Evolutionary conservation across 2,113 vertebrate species (phyloP).

Genomic region (Okapia johnstoni): DNA sequence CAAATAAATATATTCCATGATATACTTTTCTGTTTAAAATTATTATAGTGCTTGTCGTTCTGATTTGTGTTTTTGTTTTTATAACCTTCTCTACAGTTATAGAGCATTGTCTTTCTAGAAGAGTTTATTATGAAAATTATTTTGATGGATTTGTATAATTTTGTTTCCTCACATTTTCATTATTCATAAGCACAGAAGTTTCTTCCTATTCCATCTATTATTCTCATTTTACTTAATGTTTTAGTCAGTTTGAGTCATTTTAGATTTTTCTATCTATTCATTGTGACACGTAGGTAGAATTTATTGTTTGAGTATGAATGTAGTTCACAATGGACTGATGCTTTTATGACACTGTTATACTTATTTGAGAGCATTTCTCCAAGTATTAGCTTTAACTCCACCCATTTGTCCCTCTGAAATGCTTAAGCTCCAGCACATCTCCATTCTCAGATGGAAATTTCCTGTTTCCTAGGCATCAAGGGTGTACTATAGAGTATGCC

Average conservation of each 20-base stretch:
- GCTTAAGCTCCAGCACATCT: not conserved
- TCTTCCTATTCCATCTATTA: not conserved
- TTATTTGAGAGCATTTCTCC: not conserved
- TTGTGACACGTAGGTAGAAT: not conserved
- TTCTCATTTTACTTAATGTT: not conserved
- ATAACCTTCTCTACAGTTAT: not conserved
- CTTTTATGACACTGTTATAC: not conserved
- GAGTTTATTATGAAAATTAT: not conserved
- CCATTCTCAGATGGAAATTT: not conserved
- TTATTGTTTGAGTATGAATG: not conserved
- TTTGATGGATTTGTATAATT: not conserved
- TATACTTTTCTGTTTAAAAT: not conserved
- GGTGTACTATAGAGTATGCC: not conserved
- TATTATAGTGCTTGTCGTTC: not conserved
- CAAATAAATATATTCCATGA: not conserved
- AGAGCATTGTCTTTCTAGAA: not conserved
- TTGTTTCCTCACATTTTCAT: not conserved
- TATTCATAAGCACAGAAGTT: not conserved
- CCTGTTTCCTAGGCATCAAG: not conserved
- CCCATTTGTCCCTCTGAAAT: not conserved
- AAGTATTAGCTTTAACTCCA: not conserved
- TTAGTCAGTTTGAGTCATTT: not conserved
- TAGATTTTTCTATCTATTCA: not conserved
- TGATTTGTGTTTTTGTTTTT: not conserved
- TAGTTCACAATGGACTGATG: not conserved